Conservation (phyloP, 64 coral and sea anemone species). For the Stylophora pistillata region DNA sequence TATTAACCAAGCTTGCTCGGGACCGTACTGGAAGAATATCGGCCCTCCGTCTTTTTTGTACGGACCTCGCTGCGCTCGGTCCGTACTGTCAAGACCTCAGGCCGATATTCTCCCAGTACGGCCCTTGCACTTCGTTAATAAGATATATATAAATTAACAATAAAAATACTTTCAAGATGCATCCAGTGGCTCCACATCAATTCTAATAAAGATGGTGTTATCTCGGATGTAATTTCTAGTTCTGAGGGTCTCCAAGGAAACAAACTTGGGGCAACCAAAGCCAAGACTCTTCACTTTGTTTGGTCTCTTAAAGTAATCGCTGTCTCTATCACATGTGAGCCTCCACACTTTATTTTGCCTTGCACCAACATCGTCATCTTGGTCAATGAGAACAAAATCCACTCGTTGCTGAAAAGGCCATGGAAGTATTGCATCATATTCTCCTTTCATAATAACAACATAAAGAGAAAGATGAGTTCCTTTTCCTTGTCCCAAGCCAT, state of each 20-base stretch:
- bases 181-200: constrained; percentile 93
- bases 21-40: too few relatives aligned
- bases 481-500: constrained; percentile 96
- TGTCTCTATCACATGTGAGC: constrained; percentile 89
- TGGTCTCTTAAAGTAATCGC: constrained; percentile 96
- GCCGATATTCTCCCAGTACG: too few relatives aligned
- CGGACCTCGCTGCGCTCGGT: too few relatives aligned
- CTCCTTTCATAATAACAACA: constrained; percentile 97
- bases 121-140: too few relatives aligned
- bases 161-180: constrained; percentile 35
- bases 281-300: constrained; percentile 96
- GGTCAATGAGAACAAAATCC: constrained; percentile 97
- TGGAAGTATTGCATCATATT: constrained; percentile 91
- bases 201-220: constrained; percentile 97
- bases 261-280: constrained; percentile 99
- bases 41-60: too few relatives aligned
- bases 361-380: constrained; percentile 73
- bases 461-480: constrained; percentile 97
- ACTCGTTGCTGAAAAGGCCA: constrained; percentile 99
- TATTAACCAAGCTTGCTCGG: too few relatives aligned
- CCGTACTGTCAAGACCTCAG: too few relatives aligned
- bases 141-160: not conserved
- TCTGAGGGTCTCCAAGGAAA: constrained; percentile 87
- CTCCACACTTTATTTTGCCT: constrained; percentile 97
- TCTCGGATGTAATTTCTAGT: constrained; percentile 91